Evolutionary conservation across 2,797 vertebrate species (phyloP), one percentile per base, ranked within the genome.

Genomic region (Adelosebastes latens): DNA sequence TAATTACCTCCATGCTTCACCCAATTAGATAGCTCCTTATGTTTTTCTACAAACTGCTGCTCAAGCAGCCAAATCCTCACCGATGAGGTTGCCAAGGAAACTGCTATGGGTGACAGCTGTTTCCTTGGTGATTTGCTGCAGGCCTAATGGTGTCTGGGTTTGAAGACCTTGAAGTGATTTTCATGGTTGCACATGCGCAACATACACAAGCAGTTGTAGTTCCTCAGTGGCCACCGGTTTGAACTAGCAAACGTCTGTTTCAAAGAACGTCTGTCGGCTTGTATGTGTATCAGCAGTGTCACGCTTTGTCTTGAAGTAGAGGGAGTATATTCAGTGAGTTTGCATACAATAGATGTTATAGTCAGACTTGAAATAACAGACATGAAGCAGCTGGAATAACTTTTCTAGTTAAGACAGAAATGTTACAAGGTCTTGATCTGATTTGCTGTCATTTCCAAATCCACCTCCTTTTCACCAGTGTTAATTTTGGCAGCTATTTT

Each of bases 31-130:
- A 1, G 60, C 82, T 83, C 82, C 81, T 87, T 80, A 42, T 83
- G 78, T 42, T 66, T 20, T 64, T 65, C 61, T 67, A 87, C 80
- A 79, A 92, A 85, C 81, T 22, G 78, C 84, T 72, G 76, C 75
- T 89, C 91, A 79, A 72, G 88, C 85, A 83, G 84, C 79, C 75
- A 85, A 88, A 86, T 93, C 90, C 92, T 92, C 73, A 66, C 65
- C 65, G 87, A 92, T 88, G 90, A 79, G 79, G 95, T 96, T 95
- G 90, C 93, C 89, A 93, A 75, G 95, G 95, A 89, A 94, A 96
- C 94, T 73, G 86, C 82, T 80, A 87, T 81, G 92, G 92, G 91
- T 92, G 94, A 93, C 93, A 93, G 94, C 91, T 93, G 95, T 95
- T 96, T 92, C 95, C 93, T 87, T 93, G 94, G 94, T 93, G 95